Base-by-base conservation (phyloP, 2,888 invertebrate genomes). In the Megaustenia siamemsis region DNA sequence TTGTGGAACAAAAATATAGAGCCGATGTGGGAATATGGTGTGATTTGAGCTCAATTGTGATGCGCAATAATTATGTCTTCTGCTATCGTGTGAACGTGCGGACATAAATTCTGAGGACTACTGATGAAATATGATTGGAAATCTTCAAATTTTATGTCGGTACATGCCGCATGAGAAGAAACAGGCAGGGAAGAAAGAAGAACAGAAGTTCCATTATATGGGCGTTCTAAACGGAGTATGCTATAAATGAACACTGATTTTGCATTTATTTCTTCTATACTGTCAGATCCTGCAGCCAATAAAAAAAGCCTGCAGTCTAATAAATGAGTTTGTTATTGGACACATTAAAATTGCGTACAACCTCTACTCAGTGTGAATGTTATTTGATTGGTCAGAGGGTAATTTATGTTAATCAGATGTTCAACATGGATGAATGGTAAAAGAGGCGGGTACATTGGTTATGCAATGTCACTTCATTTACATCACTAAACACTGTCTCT, bases 261-360 rank as follows among this genome's bases (percentile, higher is more conserved):
- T n/a, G 10, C 12, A 2, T n/a, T 40, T 43, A n/a, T n/a, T 43
- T 43, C 71, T 43, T 10, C 43, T n/a, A 71, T 24, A 45, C 3
- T 71, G 43, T 43, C 43, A 71, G 71, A 71, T 38, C 40, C 40
- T 71, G 24, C 0, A 2, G 63, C 8, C 1, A n/a, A n/a, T 40
- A 12, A 43, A 43, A n/a, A 28, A 6, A 71, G 0, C 43, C n/a
- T n/a, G n/a, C 6, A 43, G 8, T 71, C 28, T 43, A 43, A 43
- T n/a, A 71, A 71, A 71, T 71, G 43, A n/a, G 38, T n/a, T 40
- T 43, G 71, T 43, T 71, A 43, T 71, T 71, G 71, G 21, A 1
- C 5, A 24, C 71, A 71, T 43, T 71, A 71, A 71, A 71, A 43
- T 43, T 24, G 18, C 40, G 28, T 45, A 10, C 8, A 2, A n/a